Base-by-base conservation (phyloP, 2,888 invertebrate species). In the Cynaeus angustus region DNA sequence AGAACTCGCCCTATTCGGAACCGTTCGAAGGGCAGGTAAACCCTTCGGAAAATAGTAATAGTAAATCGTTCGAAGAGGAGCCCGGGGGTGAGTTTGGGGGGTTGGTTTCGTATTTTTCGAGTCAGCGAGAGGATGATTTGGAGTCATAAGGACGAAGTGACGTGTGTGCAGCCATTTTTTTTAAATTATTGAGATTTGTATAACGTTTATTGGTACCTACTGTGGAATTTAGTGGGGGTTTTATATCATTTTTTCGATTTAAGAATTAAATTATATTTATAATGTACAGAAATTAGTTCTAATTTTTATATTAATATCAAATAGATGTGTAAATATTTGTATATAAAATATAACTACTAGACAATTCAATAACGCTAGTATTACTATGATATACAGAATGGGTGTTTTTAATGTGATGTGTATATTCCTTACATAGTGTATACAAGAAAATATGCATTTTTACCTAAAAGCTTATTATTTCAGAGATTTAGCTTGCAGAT, bases 51-150 rank as follows among this genome's bases (percentile, higher is more conserved):
- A 78, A 64, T 55, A 81, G 75, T 38, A 80, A 79, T 14, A 84
- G 84, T 72, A 86, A 86, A 68, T 81, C 85, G 58, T 85, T 84
- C 77, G 90, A 89, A 68, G 89, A 89, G 74, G 86, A 85, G 64
- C 85, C 87, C 8, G 84, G 89, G 72, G 91, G 94, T 53, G 95
- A 95, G 82, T 96, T 96, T 84, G 95, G 95, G 38, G 96, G 96
- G 3, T 88, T 96, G 78, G 96, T 96, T 68, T 95, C 95, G 83
- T 96, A 96, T 86, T 96, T 96, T 86, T 95, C 95, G 77, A 95
- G 95, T 82, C 96, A 96, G 85, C 90, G 90, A 77, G 93, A 95
- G 83, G 95, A 95, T 82, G 95, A 95, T 85, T 89, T 95, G 80
- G 95, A 95, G 84, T 90, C 91, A 87, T 92, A 91, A 89, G 79